These are phyloP conservation scores for Orcinus orca DNA, from an alignment of 2,113 vertebrate genomes.

Conservation along the genomic window DNA sequence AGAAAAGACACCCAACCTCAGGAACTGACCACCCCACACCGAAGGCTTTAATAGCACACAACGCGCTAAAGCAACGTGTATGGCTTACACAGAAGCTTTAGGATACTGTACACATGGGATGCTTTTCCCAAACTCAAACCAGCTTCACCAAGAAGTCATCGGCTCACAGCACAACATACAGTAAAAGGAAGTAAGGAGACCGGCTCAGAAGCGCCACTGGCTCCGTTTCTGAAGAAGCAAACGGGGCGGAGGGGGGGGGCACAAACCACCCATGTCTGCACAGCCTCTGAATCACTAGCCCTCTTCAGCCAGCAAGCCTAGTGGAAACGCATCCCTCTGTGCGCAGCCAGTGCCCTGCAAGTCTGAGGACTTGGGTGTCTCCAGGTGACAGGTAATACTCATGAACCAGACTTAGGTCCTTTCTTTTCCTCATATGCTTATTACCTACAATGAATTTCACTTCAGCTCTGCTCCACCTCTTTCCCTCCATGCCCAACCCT, in stretches of 20 bases:
- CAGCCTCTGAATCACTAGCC: fast-evolving
- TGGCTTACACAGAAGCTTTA: neutral
- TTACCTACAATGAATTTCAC: neutral
- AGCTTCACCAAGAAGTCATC: neutral
- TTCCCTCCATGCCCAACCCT: neutral
- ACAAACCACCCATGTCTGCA: neutral
- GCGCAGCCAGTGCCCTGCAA: neutral
- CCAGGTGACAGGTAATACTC: neutral
- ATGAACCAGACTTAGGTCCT: neutral
- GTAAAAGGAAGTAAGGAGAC: neutral
- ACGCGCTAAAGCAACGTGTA: fast-evolving
- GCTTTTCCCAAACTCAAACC: neutral
- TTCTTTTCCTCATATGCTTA: neutral
- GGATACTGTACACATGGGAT: fast-evolving
- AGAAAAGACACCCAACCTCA: neutral
- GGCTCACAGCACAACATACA: neutral
- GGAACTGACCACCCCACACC: neutral
- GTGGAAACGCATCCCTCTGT: neutral
- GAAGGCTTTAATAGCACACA: neutral
- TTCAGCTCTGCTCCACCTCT: neutral
- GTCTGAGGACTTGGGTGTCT: neutral
- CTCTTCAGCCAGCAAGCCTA: neutral
- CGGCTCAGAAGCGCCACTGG: neutral
- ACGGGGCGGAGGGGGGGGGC: too few species aligned
- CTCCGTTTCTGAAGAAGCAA: neutral